Percentiles rank a stretch among this genome's conserved stretches.
Conservation (phyloP, 2,113 vertebrate species). For the Pycnonotus jocosus region DNA sequence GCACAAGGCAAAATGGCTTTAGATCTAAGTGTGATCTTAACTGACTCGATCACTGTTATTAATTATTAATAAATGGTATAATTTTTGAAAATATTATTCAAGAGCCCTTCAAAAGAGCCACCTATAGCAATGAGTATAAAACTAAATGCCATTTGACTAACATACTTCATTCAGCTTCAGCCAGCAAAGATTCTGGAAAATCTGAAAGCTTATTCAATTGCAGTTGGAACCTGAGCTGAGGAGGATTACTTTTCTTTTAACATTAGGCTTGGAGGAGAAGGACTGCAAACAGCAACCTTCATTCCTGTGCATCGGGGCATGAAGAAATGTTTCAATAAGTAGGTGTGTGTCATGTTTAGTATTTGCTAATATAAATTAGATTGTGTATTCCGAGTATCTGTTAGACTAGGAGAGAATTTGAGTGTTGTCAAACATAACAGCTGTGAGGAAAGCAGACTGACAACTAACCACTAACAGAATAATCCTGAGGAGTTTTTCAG, state of each 20-base stretch:
- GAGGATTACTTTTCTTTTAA: background rate
- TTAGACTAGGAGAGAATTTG: background rate
- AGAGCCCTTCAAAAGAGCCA: background rate
- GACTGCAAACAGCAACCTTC: background rate
- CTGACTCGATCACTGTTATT: background rate
- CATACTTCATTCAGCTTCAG: background rate
- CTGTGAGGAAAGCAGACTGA: background rate
- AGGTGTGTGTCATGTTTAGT: background rate
- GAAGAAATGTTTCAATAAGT: background rate
- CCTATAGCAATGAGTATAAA: background rate
- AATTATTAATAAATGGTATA: background rate
- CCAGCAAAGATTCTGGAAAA: background rate
- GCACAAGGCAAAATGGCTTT: background rate
- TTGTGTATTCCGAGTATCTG: background rate
- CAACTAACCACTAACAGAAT: background rate
- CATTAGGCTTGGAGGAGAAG: background rate
- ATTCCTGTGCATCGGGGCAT: background rate
- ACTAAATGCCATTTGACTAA: background rate
- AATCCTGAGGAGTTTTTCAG: background rate
- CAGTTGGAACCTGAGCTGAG: background rate
- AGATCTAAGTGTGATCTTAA: background rate
- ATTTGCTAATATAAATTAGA: background rate
- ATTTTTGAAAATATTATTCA: background rate
- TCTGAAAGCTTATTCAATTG: background rate
- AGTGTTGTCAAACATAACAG: background rate